phyloP scores from a whole-genome alignment of 2,888 invertebrate genomes.

The Macrophya alboannulata region DNA sequence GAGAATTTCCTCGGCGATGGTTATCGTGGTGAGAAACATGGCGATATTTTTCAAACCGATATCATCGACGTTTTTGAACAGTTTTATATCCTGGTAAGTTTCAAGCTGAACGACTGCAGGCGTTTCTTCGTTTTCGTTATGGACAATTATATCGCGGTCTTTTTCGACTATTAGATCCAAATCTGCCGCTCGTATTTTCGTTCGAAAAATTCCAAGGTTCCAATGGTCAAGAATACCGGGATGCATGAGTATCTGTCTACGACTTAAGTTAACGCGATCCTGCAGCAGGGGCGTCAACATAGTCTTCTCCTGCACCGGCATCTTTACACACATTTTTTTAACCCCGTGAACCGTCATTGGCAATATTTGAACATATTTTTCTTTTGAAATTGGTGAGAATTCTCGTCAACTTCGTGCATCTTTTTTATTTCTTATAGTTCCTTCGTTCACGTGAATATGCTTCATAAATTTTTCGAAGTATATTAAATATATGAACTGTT shows the following conservation, averaged over 20 bases:
- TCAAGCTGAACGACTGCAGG: not conserved
- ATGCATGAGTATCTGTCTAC: conserved; percentile 10
- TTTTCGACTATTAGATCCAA: not conserved
- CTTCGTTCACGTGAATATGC: no score
- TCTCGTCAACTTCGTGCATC: not conserved
- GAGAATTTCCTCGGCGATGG: conserved; percentile 26
- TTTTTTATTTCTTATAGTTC: not conserved
- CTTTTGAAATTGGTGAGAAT: not conserved
- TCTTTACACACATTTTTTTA: conserved; percentile 44
- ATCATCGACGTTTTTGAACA: conserved; percentile 46
- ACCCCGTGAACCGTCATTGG: conserved; percentile 30
- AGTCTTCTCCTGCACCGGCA: conserved; percentile 27
- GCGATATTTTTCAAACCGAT: conserved; percentile 20
- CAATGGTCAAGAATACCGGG: conserved; percentile 42
- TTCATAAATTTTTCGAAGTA: no score
- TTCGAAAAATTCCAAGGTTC: conserved; percentile 19
- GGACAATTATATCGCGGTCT: not conserved
- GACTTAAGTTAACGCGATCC: conserved; percentile 32
- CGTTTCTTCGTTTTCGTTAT: not conserved
- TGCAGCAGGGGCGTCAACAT: conserved; percentile 47
- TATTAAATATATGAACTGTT: not conserved
- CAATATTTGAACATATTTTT: not conserved
- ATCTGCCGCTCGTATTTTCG: not conserved
- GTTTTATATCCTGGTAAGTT: conserved; percentile 10
- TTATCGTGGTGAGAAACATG: conserved; percentile 40